These are phyloP conservation scores for Lepeophtheirus salmonis DNA, from an alignment of 1,140 invertebrate species.

Conservation along the genomic window DNA sequence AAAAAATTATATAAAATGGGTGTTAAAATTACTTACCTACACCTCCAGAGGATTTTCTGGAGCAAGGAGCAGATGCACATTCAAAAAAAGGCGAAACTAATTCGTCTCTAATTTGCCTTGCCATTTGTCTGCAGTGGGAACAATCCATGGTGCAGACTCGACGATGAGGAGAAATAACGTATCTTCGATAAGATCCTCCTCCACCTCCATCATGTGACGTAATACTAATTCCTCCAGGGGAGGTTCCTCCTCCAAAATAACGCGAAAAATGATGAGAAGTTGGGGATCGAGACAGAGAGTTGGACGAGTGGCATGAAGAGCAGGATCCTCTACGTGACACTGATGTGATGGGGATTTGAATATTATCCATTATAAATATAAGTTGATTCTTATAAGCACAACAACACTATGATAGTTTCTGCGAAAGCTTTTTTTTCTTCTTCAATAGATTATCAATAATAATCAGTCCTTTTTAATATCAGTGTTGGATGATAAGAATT, in stretches of 20 bases:
- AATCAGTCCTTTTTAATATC: too few species aligned
- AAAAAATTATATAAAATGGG: too few species aligned
- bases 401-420: too few species aligned
- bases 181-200: not conserved
- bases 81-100: not conserved
- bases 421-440: too few species aligned
- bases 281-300: constrained; percentile 17
- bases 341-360: constrained; percentile 6
- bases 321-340: not conserved
- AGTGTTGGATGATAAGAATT: too few species aligned
- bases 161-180: constrained; percentile 1
- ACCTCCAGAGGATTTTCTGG: constrained; percentile 13
- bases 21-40: constrained; percentile 4
- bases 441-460: too few species aligned
- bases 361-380: constrained; percentile 13
- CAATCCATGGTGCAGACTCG: constrained; percentile 21
- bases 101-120: constrained; percentile 22
- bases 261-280: constrained; percentile 25
- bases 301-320: constrained; percentile 20
- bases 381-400: too few species aligned
- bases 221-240: not conserved
- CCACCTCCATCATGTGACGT: not conserved
- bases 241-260: not conserved
- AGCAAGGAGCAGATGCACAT: constrained; percentile 5
- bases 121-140: constrained; percentile 19